Conservation (phyloP, 1,140 invertebrate genomes). For the Ceratina japonica region DNA sequence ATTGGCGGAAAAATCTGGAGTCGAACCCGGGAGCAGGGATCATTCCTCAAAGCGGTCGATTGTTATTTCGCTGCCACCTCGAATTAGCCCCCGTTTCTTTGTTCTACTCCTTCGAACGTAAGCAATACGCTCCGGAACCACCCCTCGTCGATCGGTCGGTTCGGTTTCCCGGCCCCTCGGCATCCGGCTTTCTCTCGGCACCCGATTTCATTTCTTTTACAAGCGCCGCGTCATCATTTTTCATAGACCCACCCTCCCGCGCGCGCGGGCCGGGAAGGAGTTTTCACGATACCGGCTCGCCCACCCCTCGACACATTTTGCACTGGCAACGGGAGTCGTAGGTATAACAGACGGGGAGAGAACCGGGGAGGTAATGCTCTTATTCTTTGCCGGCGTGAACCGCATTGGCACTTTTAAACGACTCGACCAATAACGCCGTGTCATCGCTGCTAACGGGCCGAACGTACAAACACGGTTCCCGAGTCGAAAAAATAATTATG, state of each 20-base stretch:
- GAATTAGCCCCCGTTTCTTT: conserved; percentile 60
- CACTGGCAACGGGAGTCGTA: conserved; percentile 33
- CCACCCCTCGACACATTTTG: conserved; percentile 52
- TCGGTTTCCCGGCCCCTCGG: conserved; percentile 64
- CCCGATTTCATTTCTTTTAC: conserved; percentile 78
- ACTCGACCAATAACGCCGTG: conserved; percentile 51
- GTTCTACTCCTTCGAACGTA: conserved; percentile 29
- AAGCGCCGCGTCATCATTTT: conserved; percentile 78
- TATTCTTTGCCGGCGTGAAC: conserved; percentile 57
- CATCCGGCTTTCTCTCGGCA: conserved; percentile 51
- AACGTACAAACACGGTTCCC: too few relatives aligned
- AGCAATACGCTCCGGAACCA: conserved; percentile 37
- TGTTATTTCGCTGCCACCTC: conserved; percentile 57
- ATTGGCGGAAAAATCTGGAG: too few relatives aligned
- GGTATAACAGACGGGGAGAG: conserved; percentile 33
- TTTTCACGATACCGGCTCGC: conserved; percentile 67
- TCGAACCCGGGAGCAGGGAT: neutral
- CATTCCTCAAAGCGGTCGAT: conserved; percentile 38
- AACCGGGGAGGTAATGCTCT: conserved; percentile 39
- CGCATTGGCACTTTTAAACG: conserved; percentile 58
- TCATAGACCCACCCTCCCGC: conserved; percentile 73
- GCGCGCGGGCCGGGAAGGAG: conserved; percentile 51
- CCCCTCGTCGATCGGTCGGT: conserved; percentile 49
- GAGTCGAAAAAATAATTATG: too few relatives aligned
- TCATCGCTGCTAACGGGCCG: conserved; percentile 45